Evolutionary conservation across 2,888 invertebrate species (phyloP).

Genomic region (Argyresthia albistria): DNA sequence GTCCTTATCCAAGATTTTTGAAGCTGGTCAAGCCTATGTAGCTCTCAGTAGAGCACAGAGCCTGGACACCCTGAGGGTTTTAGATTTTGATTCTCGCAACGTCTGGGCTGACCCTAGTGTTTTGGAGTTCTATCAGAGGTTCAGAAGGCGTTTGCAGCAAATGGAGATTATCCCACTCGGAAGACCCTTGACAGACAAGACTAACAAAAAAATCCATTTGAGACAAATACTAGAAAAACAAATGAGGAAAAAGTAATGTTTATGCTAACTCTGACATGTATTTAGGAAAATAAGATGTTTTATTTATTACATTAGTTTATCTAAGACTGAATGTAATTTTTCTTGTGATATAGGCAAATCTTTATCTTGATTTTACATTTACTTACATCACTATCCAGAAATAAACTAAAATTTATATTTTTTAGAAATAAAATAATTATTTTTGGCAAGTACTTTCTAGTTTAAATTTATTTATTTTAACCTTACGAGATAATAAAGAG

Average conservation of each 20-base stretch:
- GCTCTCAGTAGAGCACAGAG: slow-evolving; percentile 94
- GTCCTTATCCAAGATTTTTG: slow-evolving; percentile 92
- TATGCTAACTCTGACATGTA: not conserved
- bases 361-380: too few species aligned
- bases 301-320: too few species aligned
- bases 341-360: too few species aligned
- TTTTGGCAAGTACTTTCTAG: too few species aligned
- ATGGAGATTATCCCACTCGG: slow-evolving; percentile 77
- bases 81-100: slow-evolving; percentile 89
- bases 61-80: slow-evolving; percentile 85
- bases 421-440: not conserved
- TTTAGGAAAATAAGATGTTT: not conserved
- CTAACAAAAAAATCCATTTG: slow-evolving; percentile 51
- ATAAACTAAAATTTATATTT: not conserved
- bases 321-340: too few species aligned
- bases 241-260: slow-evolving; percentile 18
- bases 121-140: slow-evolving; percentile 83
- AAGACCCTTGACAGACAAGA: slow-evolving; percentile 47
- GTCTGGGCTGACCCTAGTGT: slow-evolving; percentile 92
- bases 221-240: slow-evolving; percentile 56
- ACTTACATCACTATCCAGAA: too few species aligned
- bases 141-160: slow-evolving; percentile 75
- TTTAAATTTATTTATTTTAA: not conserved
- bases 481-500: not conserved
- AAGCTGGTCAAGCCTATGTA: slow-evolving; percentile 97